These are phyloP conservation scores for Paralichthys olivaceus DNA, from an alignment of 2,113 vertebrate species.

Conservation along the genomic window DNA sequence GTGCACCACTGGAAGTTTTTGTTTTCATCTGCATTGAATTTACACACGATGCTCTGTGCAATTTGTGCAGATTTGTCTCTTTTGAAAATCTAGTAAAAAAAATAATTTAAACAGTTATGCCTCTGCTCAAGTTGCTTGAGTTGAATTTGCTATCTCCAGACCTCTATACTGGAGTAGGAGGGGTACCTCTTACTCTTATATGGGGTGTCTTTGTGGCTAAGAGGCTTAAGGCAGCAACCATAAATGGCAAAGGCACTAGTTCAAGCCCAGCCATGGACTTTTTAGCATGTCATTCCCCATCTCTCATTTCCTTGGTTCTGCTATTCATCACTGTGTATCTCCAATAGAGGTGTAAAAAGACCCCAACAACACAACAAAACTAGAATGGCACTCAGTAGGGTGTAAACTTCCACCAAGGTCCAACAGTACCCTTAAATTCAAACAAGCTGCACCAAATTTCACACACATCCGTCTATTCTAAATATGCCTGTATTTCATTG, in stretches of 20 bases:
- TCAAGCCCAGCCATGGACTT: neutral
- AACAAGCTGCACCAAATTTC: no score
- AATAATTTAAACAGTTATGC: constrained; percentile 16
- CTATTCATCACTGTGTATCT: neutral
- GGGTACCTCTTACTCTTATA: neutral
- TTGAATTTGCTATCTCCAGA: neutral
- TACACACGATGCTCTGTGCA: neutral
- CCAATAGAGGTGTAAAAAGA: neutral
- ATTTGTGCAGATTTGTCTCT: no score
- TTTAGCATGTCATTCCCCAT: neutral
- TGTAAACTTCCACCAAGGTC: no score
- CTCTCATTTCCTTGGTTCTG: neutral
- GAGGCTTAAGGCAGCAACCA: neutral
- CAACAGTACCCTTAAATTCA: no score
- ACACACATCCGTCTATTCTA: no score
- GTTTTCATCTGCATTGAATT: constrained; percentile 29
- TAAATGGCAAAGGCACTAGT: constrained; percentile 4
- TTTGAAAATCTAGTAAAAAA: no score
- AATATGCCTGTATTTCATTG: no score
- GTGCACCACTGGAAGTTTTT: constrained; percentile 36
- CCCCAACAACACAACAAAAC: neutral
- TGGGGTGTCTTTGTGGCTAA: neutral
- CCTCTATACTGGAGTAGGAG: constrained; percentile 7
- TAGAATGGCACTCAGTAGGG: neutral
- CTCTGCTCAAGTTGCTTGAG: constrained; percentile 7